Conservation (phyloP, 2,113 vertebrate genomes). For the Peromyscus polionotus region DNA sequence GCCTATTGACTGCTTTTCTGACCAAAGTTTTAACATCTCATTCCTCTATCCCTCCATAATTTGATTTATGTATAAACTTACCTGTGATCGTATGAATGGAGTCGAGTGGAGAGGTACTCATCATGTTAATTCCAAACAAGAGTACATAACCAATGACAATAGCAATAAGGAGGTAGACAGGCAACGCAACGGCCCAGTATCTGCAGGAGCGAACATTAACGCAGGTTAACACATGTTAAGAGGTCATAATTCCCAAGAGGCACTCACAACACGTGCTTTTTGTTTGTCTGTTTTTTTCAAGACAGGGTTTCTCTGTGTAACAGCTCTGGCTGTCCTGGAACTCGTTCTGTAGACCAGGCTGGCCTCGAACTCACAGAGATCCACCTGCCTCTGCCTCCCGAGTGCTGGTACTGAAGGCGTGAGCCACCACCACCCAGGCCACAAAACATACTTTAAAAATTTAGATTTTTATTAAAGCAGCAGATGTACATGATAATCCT, state of each 20-base stretch:
- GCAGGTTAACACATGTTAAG: not conserved
- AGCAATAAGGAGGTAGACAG: constrained; percentile 93
- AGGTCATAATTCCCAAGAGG: not conserved
- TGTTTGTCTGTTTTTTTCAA: not conserved
- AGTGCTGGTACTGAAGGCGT: no score
- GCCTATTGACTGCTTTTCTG: not conserved
- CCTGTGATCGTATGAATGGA: constrained; percentile 95
- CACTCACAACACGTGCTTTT: not conserved
- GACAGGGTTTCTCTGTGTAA: not conserved
- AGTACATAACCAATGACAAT: constrained; percentile 88
- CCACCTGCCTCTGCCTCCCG: no score
- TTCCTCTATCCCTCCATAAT: not conserved
- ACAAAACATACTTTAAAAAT: not conserved
- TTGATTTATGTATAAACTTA: constrained; percentile 72
- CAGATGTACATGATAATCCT: not conserved
- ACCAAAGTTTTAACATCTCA: not conserved
- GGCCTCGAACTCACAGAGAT: not conserved
- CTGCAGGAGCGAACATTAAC: constrained; percentile 82
- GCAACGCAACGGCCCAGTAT: constrained; percentile 96
- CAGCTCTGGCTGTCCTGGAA: not conserved
- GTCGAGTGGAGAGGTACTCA: constrained; percentile 94
- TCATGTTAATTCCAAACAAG: constrained; percentile 96
- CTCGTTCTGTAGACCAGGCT: not conserved
- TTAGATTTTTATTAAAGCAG: not conserved
- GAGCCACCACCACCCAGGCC: no score